Conservation (phyloP, 1,140 invertebrate species). For the Rhyacophila brunnea region DNA sequence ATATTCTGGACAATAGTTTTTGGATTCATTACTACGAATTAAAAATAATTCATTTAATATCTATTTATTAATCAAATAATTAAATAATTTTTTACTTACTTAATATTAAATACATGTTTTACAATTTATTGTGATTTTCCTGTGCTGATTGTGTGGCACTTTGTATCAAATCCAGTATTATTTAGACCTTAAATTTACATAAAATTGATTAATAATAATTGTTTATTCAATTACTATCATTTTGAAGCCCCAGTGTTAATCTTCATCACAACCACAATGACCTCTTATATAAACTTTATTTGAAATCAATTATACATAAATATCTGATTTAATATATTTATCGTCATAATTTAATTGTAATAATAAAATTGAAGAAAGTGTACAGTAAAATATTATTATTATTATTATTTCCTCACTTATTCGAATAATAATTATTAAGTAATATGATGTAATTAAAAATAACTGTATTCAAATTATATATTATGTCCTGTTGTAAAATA, state of each 20-base stretch:
- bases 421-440: conserved; percentile 22
- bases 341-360: conserved; percentile 51
- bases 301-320: conserved; percentile 55
- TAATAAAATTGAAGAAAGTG: conserved; percentile 43
- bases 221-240: conserved; percentile 8
- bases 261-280: conserved; percentile 50
- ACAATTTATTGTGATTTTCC: background rate
- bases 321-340: conserved; percentile 57
- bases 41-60: no score
- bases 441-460: conserved; percentile 27
- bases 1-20: no score
- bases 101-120: background rate
- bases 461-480: conserved; percentile 29
- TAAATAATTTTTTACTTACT: no score
- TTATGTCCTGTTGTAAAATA: conserved; percentile 34
- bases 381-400: conserved; percentile 28
- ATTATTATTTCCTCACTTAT: conserved; percentile 24
- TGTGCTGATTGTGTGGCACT: background rate
- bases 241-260: conserved; percentile 22
- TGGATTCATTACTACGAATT: no score
- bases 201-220: conserved; percentile 7
- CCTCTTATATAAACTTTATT: conserved; percentile 58
- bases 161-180: no score
- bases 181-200: conserved; percentile 22
- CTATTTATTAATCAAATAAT: no score